Evolutionary conservation across 1,140 invertebrate genomes (phyloP), one percentile per base, ranked within the genome.

Genomic region (Calliopsis andreniformis): DNA sequence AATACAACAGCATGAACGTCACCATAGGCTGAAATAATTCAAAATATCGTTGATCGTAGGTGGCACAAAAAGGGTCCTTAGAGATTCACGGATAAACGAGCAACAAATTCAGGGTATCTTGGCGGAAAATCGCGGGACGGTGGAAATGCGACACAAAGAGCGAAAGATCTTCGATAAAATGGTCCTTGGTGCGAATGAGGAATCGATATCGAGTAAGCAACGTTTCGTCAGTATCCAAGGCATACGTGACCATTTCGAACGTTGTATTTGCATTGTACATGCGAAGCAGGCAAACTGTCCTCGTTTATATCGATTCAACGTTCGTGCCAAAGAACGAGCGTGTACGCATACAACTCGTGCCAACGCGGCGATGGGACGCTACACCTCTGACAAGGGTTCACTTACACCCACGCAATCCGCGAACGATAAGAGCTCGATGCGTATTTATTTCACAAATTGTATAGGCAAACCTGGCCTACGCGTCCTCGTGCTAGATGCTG

Each of bases 161-260:
- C 35, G 7, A 43, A 23, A 51, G 49, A 71, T 35, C 32, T 28
- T 49, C n/a, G 42, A 68, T 28, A 30, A 49, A 56, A 51, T 25
- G 47, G 56, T 51, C 32, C 66, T 18, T 39, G 32, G 66, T 4
- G 16, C 25, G 63, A 25, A 66, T 66, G 55, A 43, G 43, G 35
- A 35, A 42, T 62, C 59, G 63, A 66, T 66, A 66, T 66, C 63
- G 63, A 39, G 32, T 30, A 32, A 51, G 45, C 43, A n/a, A 53
- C 30, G 45, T 30, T 20, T 66, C 23, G 63, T 42, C 5, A 30
- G 28, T 3, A 25, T 23, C 45, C 25, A 64, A 64, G 25, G 43
- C 28, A 14, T 47, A 64, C 61, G 43, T 64, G 61, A 47, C 61
- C 16, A 20, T 64, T 30, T n/a, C 28, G 61, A 32, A n/a, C 43